phyloP scores from a whole-genome alignment of 2,113 vertebrate genomes.

The Anarhynchus alexandrinus region DNA sequence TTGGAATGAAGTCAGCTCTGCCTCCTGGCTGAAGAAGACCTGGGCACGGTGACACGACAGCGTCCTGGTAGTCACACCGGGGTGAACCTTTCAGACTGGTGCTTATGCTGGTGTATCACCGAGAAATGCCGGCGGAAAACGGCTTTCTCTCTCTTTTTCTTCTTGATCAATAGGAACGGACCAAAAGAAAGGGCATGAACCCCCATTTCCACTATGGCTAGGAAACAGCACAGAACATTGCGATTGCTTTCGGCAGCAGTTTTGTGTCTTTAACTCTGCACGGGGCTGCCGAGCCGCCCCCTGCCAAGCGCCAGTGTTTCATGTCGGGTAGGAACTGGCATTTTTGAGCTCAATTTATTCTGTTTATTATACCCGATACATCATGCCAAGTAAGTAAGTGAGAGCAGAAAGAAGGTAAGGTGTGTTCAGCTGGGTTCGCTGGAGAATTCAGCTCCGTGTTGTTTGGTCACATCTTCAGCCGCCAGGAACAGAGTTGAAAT shows the following conservation, averaged over 20 bases:
- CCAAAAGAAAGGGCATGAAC: background rate
- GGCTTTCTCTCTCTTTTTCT: background rate
- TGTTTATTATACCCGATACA: background rate
- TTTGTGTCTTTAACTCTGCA: background rate
- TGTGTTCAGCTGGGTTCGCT: background rate
- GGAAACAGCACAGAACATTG: background rate
- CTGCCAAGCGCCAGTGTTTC: fast-evolving
- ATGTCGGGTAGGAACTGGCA: background rate
- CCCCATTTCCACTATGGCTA: background rate
- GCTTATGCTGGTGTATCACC: background rate
- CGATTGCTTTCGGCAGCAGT: background rate
- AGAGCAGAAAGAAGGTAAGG: background rate
- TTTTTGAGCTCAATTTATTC: background rate
- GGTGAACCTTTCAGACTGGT: background rate
- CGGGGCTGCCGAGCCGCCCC: background rate
- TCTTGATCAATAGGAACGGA: background rate
- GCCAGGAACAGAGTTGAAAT: background rate
- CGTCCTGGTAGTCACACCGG: background rate
- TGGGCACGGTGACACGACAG: fast-evolving
- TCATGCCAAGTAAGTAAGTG: background rate
- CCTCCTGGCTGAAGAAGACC: background rate
- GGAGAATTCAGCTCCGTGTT: background rate
- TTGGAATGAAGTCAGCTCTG: background rate
- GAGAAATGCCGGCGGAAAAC: background rate
- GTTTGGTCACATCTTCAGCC: background rate